These are phyloP conservation scores for Brachionus paranguensis DNA, from an alignment of 1,140 invertebrate species.

Conservation along the genomic window DNA sequence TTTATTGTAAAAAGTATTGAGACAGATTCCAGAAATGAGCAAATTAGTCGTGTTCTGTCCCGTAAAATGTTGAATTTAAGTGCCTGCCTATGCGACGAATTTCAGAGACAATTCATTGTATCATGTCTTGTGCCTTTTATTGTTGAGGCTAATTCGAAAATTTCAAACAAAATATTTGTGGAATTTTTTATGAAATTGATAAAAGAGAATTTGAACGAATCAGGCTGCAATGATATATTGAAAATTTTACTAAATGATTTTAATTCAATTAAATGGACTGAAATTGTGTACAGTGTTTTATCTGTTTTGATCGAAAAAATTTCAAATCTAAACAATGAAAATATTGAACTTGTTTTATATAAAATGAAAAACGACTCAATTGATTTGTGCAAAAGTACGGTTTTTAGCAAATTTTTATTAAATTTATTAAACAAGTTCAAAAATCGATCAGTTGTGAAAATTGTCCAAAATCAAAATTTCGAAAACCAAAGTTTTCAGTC, in stretches of 20 bases:
- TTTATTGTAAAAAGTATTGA: neutral
- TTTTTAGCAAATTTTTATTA: constrained; percentile 22
- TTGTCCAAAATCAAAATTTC: neutral
- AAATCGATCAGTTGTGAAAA: neutral
- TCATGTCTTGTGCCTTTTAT: neutral
- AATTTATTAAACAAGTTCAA: neutral
- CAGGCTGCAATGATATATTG: neutral
- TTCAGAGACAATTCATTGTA: neutral
- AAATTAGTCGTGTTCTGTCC: neutral
- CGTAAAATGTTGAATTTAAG: neutral
- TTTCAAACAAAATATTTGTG: neutral
- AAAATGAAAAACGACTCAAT: constrained; percentile 22
- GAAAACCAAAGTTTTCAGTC: neutral
- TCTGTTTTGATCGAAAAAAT: neutral
- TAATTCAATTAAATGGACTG: neutral
- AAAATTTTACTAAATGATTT: neutral
- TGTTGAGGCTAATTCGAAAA: neutral
- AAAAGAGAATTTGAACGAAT: neutral
- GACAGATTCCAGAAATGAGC: neutral
- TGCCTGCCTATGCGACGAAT: neutral
- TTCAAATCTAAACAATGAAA: neutral
- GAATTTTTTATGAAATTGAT: neutral
- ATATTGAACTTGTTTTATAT: neutral
- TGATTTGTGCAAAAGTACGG: neutral
- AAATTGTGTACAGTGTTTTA: neutral